These are phyloP conservation scores for Heloderma charlesbogerti DNA, from an alignment of 2,113 vertebrate species.

Conservation along the genomic window DNA sequence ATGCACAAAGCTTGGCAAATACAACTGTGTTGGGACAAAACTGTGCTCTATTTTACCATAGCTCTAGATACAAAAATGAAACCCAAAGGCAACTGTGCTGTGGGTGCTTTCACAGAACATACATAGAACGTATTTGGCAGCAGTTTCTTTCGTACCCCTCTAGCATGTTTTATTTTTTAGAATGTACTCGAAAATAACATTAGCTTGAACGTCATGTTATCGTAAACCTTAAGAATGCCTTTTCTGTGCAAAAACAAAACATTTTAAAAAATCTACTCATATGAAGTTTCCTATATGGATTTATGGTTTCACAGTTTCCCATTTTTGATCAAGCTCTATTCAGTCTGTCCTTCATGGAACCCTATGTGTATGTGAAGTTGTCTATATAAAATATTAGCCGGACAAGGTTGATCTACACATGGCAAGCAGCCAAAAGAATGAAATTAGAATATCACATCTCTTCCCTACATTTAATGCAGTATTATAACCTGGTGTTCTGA, in stretches of 20 bases:
- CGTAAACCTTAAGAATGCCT: conserved; percentile 40
- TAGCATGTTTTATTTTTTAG: conserved; percentile 46
- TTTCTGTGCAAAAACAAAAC: conserved; percentile 41
- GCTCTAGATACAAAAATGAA: conserved; percentile 78
- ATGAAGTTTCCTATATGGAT: conserved; percentile 41
- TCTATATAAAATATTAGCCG: not conserved
- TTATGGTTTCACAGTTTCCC: conserved; percentile 49
- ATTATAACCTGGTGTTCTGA: conserved; percentile 8
- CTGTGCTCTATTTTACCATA: conserved; percentile 72
- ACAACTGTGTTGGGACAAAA: conserved; percentile 73
- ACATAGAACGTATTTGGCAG: conserved; percentile 63
- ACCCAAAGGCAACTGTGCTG: conserved; percentile 77
- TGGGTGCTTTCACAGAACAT: conserved; percentile 72
- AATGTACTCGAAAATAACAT: conserved; percentile 53
- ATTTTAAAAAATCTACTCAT: conserved; percentile 33
- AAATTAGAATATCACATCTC: not conserved
- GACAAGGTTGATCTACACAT: not conserved
- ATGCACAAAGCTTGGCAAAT: conserved; percentile 78
- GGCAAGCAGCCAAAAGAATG: not conserved
- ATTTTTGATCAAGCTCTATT: conserved; percentile 6
- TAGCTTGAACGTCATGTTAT: conserved; percentile 53
- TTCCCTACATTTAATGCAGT: not conserved
- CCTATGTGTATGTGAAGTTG: rapidly evolving
- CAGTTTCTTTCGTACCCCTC: conserved; percentile 54
- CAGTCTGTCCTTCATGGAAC: not conserved